These are phyloP conservation scores for Lepus europaeus DNA, from an alignment of 2,113 vertebrate genomes.

Conservation along the genomic window DNA sequence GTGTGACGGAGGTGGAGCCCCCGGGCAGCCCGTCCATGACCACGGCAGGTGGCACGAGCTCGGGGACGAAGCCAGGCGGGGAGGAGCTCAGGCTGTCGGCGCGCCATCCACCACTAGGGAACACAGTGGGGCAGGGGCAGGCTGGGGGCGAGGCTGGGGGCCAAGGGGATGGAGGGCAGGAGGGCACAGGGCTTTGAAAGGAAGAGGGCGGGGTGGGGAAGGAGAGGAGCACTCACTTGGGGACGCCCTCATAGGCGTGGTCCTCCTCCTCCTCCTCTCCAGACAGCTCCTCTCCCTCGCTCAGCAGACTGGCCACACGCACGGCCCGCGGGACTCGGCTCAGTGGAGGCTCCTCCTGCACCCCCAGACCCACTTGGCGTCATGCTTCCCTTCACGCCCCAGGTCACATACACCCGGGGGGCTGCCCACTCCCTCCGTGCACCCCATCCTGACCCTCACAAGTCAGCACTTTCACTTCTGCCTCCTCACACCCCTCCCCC, in stretches of 20 bases:
- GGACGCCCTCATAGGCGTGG: slow-evolving; percentile 51
- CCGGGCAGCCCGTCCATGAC: slow-evolving; percentile 77
- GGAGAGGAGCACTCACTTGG: slow-evolving; percentile 72
- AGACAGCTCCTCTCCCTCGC: slow-evolving; percentile 83
- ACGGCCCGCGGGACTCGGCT: slow-evolving; percentile 43
- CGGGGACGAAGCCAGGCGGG: slow-evolving; percentile 66
- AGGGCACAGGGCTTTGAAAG: not conserved
- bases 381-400: not conserved
- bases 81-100: slow-evolving; percentile 71
- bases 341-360: slow-evolving; percentile 69
- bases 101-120: slow-evolving; percentile 81
- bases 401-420: not conserved
- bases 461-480: slow-evolving; percentile 60
- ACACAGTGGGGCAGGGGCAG: not conserved
- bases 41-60: not conserved
- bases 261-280: slow-evolving; percentile 81
- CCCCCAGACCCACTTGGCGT: slow-evolving; percentile 17
- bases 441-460: not conserved
- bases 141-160: not conserved
- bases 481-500: not conserved
- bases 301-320: slow-evolving; percentile 81
- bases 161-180: not conserved
- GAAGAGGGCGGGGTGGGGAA: not conserved
- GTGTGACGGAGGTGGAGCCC: slow-evolving; percentile 71
- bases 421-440: not conserved